These are phyloP conservation scores for Eutrigla gurnardus DNA, from an alignment of 2,797 vertebrate genomes.

Conservation along the genomic window DNA sequence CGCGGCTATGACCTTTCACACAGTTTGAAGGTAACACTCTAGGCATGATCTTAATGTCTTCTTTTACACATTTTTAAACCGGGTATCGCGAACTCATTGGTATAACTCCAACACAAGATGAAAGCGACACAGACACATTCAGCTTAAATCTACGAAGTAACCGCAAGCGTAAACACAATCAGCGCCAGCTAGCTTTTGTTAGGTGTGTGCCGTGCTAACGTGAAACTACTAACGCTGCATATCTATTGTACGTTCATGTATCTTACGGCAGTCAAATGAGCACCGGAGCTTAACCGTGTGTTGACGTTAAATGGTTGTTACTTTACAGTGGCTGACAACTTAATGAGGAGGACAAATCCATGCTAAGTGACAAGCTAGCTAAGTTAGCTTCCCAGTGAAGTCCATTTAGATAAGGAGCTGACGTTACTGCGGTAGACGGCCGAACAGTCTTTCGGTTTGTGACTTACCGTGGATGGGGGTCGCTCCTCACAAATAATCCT, in stretches of 20 bases:
- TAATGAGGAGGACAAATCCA: neutral
- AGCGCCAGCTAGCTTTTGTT: neutral
- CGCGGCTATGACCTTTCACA: slow-evolving; percentile 50
- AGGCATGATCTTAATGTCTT: too few species aligned
- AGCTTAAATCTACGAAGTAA: rapidly evolving
- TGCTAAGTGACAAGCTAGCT: slow-evolving; percentile 5
- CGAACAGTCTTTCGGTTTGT: neutral
- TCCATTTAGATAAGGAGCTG: neutral
- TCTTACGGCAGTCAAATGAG: neutral
- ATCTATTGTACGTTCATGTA: neutral
- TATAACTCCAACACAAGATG: neutral
- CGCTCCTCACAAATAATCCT: slow-evolving; percentile 55
- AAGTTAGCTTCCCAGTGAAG: neutral
- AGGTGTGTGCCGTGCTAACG: neutral
- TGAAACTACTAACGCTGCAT: neutral
- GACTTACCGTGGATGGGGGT: slow-evolving; percentile 62
- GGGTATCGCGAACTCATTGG: neutral
- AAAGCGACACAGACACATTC: neutral
- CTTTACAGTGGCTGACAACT: neutral
- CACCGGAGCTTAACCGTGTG: neutral
- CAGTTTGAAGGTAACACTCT: slow-evolving; percentile 26
- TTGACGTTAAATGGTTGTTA: neutral
- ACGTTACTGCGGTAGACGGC: neutral
- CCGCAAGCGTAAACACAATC: neutral
- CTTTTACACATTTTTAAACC: rapidly evolving